Conservation (phyloP, 2,113 vertebrate genomes). For the Ictalurus punctatus region DNA sequence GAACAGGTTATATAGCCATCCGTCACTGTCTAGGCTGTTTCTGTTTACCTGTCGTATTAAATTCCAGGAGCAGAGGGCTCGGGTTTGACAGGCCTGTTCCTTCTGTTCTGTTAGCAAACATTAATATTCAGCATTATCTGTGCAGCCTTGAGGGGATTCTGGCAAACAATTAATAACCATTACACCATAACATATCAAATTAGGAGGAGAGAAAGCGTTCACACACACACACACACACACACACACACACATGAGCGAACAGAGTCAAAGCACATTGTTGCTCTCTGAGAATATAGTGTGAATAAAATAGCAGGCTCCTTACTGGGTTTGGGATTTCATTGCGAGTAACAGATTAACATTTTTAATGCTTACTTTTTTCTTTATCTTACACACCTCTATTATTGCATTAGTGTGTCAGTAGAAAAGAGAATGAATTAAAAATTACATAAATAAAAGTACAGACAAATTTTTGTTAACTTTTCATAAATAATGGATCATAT, state of each 20-base stretch:
- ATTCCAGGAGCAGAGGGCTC: slow-evolving; percentile 5
- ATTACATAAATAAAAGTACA: not conserved
- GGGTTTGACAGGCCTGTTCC: not conserved
- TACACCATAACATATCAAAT: slow-evolving; percentile 50
- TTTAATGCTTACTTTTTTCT: too few relatives aligned
- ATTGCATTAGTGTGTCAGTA: not conserved
- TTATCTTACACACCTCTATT: not conserved
- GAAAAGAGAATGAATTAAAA: not conserved
- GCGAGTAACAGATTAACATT: not conserved
- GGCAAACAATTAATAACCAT: slow-evolving; percentile 49
- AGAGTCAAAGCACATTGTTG: slow-evolving; percentile 8
- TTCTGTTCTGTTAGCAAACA: slow-evolving; percentile 36
- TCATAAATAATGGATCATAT: not conserved
- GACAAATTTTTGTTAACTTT: not conserved
- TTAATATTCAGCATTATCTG: slow-evolving; percentile 42
- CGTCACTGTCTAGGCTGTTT: slow-evolving; percentile 19
- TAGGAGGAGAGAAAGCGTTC: slow-evolving; percentile 14
- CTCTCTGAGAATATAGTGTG: not conserved
- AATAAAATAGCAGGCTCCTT: not conserved
- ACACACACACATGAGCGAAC: not conserved
- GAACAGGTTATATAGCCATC: slow-evolving; percentile 24
- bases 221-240: not conserved
- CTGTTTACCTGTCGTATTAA: slow-evolving; percentile 23
- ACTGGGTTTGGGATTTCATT: not conserved
- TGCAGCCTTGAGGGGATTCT: slow-evolving; percentile 31